These are phyloP conservation scores for Dipodomys merriami DNA, from an alignment of 2,113 vertebrate species.

Conservation along the genomic window DNA sequence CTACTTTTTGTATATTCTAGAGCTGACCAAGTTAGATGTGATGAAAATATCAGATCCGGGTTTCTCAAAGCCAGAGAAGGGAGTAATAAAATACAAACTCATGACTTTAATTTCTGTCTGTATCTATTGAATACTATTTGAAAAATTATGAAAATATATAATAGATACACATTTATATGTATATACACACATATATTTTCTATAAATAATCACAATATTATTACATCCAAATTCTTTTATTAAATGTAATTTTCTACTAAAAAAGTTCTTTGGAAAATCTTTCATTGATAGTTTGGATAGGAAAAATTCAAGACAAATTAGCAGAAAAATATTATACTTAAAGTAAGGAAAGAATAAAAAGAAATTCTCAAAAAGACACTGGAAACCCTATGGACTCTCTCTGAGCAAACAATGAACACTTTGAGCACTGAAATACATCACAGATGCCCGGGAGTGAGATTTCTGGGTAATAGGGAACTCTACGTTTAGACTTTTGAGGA, in stretches of 20 bases:
- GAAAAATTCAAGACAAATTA: background rate
- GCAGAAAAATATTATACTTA: background rate
- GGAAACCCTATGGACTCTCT: background rate
- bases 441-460: too few relatives aligned
- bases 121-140: background rate
- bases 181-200: background rate
- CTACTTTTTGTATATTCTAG: background rate
- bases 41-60: background rate
- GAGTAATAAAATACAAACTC: background rate
- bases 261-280: background rate
- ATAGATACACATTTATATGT: background rate
- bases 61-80: background rate
- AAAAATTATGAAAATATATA: background rate
- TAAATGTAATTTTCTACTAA: background rate
- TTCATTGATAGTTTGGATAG: background rate
- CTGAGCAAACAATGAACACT: background rate
- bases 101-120: background rate
- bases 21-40: constrained; percentile 2
- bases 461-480: too few relatives aligned
- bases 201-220: background rate
- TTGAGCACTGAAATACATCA: background rate
- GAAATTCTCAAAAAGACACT: background rate
- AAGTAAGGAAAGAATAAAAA: background rate
- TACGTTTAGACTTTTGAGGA: too few relatives aligned
- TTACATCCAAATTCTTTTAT: background rate